Conservation (phyloP, 2,113 vertebrate species). For the Chaetorhynchus papuensis region DNA sequence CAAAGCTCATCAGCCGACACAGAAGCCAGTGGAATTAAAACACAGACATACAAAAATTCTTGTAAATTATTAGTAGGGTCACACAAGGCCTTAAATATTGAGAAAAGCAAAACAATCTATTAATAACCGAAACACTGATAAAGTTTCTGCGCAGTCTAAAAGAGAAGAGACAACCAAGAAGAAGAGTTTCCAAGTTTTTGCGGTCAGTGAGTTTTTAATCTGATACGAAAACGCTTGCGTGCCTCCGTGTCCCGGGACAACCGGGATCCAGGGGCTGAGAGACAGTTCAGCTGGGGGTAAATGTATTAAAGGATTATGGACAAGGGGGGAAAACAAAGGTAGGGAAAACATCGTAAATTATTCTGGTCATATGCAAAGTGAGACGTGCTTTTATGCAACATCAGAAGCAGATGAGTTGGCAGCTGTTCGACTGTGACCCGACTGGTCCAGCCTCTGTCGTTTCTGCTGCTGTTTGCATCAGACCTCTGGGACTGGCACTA, state of each 20-base stretch:
- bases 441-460: not conserved
- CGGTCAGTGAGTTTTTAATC: slow-evolving; percentile 41
- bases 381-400: not conserved
- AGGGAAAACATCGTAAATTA: slow-evolving; percentile 28
- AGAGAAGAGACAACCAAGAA: slow-evolving; percentile 38
- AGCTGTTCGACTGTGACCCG: not conserved
- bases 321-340: not conserved
- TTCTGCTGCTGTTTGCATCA: not conserved
- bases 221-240: not conserved
- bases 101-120: slow-evolving; percentile 61
- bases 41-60: slow-evolving; percentile 45
- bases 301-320: not conserved
- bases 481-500: not conserved
- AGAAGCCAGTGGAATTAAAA: slow-evolving; percentile 68
- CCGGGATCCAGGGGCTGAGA: not conserved
- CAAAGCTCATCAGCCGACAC: slow-evolving; percentile 55
- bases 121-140: slow-evolving; percentile 65
- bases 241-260: slow-evolving; percentile 15
- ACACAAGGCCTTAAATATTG: slow-evolving; percentile 48
- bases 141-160: slow-evolving; percentile 50
- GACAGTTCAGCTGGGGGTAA: slow-evolving; percentile 42
- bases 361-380: not conserved
- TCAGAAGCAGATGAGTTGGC: not conserved
- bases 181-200: slow-evolving; percentile 61
- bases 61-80: slow-evolving; percentile 61